Base-by-base conservation (phyloP, 2,888 invertebrate genomes). In the Copidosoma aretas region DNA sequence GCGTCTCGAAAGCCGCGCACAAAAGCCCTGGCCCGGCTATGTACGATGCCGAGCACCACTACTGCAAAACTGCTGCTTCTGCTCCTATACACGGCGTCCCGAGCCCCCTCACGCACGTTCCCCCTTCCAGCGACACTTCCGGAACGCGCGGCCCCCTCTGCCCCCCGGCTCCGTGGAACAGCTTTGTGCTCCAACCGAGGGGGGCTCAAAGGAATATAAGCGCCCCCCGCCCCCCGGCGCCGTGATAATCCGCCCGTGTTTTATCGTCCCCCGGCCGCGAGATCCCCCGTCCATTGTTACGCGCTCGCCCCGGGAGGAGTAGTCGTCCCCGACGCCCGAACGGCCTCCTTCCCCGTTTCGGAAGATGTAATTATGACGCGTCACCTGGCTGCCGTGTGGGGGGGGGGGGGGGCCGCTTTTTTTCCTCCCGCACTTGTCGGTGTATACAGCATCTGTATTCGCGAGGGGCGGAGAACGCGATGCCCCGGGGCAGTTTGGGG, bases 191-290 rank as follows among this genome's bases (percentile, higher is more conserved):
- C 43, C 41, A 51, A 39, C 21, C 43, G 22, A 21, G 22, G 17
- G 22, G 43, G 24, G 25, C 61, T 53, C 43, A 61, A 67, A 61
- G 61, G 61, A 61, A 43, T 61, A 57, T 61, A 61, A 67, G 67
- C 51, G 49, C 57, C 17, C n/a, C 17, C 51, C n/a, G n/a, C 24
- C 52, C n/a, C 49, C 24, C 22, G 19, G 43, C 43, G 43, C 43
- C 49, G 60, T 22, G 64, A 64, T 65, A 69, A 69, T 69, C 64
- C 61, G 15, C 46, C 43, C 60, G 43, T 69, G 61, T 65, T 69
- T 69, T 58, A 65, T 64, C 61, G 58, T 57, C 12, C 32, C 25
- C 41, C 46, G 22, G 58, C 57, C 60, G 52, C 21, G 64, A 65
- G 60, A 49, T 65, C 22, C 15, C 43, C 57, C 64, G 4, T 32